Evolutionary conservation across 2,113 vertebrate species (phyloP).

Genomic region (Trogon surrucura): DNA sequence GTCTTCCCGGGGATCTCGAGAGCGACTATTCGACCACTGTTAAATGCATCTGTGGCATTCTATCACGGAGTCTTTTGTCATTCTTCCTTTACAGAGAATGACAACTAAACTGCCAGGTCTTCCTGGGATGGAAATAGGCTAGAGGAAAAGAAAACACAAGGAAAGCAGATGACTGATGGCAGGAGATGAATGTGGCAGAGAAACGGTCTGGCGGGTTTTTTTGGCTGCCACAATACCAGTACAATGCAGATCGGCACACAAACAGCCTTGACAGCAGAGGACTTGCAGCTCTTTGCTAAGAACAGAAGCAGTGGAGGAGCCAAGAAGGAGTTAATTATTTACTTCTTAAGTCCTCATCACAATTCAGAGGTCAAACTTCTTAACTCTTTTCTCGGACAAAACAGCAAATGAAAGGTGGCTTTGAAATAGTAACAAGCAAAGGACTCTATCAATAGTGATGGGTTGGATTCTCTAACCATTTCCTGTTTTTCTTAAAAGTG

Average conservation of each 20-base stretch:
- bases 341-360: neutral
- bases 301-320: neutral
- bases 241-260: neutral
- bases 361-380: neutral
- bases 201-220: neutral
- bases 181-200: neutral
- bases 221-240: neutral
- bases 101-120: neutral
- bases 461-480: neutral
- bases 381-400: neutral
- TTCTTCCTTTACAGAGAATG: neutral
- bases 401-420: neutral
- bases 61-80: neutral
- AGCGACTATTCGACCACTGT: neutral
- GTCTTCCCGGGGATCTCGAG: accelerated
- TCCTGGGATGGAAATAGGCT: neutral
- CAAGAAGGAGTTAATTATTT: neutral
- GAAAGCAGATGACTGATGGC: neutral
- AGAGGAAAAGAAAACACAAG: neutral
- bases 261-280: neutral
- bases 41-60: neutral
- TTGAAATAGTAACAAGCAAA: neutral
- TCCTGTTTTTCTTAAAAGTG: neutral
- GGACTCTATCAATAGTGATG: neutral
- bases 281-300: neutral